Evolutionary conservation across 2,113 vertebrate species (phyloP), one percentile per base, ranked within the genome.

Genomic region (Leptocoma aspasia): DNA sequence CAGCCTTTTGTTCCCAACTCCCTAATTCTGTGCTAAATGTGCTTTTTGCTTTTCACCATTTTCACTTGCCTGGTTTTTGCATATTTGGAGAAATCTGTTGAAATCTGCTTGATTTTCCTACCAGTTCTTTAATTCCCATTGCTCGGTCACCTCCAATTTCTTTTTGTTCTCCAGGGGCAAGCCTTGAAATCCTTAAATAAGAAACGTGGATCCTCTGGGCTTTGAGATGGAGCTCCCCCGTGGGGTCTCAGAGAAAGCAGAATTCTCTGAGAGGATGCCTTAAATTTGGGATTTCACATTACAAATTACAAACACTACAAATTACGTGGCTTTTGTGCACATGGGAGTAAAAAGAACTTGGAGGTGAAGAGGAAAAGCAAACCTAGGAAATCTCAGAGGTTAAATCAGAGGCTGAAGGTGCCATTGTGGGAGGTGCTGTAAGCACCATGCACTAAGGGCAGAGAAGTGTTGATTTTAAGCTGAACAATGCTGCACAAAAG

Each of bases 171-270:
- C 30, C 45, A 72, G 24, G 57, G n/a, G 22, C 24, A 81, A 37
- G 13, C 22, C 45, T n/a, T 57, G 72, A 69, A 68, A 61, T 23
- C 45, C 28, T 27, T 8, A 28, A 18, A 33, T 19, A 14, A 41
- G 31, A 35, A n/a, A 13, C 0, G 1, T 5, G 33, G 47, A 37
- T 63, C 8, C 10, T 15, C 5, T 1, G 1, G 35, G 37, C 28
- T 85, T 39, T 69, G 50, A 61, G 33, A 14, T 28, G 13, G 26
- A 90, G 23, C 13, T 85, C 27, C 50, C 49, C 60, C 4, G 37
- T 4, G 45, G 11, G 71, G 50, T 15, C 69, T 39, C 54, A 63
- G 9, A 59, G 20, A 56, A 81, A 59, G 31, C 11, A 60, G 37
- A 60, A 45, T 49, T 77, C 22, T 44, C 17, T 21, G 23, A 37